Evolutionary conservation across 2,113 vertebrate species (phyloP), one percentile per base, ranked within the genome.

Genomic region (Globicephala melas): DNA sequence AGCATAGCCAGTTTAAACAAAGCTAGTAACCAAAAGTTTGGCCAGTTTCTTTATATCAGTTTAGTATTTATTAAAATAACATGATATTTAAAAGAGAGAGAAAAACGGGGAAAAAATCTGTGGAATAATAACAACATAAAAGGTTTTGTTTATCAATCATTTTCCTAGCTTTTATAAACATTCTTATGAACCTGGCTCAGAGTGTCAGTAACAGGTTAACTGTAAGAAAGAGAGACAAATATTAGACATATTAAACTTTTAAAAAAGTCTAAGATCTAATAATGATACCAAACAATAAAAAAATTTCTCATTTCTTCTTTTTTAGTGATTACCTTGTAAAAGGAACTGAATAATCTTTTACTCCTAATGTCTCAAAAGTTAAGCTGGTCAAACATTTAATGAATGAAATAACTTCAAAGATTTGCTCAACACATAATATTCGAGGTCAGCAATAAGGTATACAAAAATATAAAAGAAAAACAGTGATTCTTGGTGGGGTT

Each of bases 61-160:
- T 92, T 89, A 86, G 23, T 74, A 73, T 83, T 91, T 95, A 77
- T 68, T 74, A 91, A 83, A 94, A 68, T 33, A 86, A 65, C 2
- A 33, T 77, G 58, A 60, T 77, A 47, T 44, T 93, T 89, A 70
- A 76, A 50, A 93, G 28, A 74, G 10, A 31, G 38, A 25, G 10
- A 71, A 31, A 65, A 79, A 68, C 68, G 18, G 38, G 15, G 7
- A 65, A 28, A 50, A 79, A 68, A 90, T 58, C 60, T 81, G 5
- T 36, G 4, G 95, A 93, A 53, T 44, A 70, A 71, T 17, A 93
- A 10, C 31, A n/a, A 80, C 8, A 86, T 12, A 65, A 88, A 50
- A 94, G 5, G 28, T 41, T 95, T 71, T 84, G 31, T 71, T 91
- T 50, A 84, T 55, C 12, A 76, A 73, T 77, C 18, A 67, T 38